phyloP scores from a whole-genome alignment of 2,888 invertebrate species.

The Dolichopus griseipennis region DNA sequence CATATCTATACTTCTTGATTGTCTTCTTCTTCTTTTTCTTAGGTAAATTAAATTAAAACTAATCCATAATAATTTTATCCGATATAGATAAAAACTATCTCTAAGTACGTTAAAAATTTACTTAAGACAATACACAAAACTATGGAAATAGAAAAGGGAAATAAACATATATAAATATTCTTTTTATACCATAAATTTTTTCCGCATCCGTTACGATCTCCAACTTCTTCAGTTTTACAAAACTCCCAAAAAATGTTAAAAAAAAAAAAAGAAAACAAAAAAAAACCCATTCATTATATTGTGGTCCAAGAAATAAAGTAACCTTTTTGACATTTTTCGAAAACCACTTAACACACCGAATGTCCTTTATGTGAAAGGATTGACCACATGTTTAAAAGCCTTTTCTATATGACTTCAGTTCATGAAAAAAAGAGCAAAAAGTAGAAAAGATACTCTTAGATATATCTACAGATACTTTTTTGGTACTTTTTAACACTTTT shows the following conservation, averaged over 20 bases:
- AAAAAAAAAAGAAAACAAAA: background rate
- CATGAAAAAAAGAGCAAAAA: too few species aligned
- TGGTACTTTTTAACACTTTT: too few species aligned
- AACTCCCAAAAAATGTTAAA: background rate
- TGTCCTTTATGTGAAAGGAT: constrained; percentile 9
- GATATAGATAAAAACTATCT: background rate
- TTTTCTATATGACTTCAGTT: background rate
- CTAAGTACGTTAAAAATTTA: background rate
- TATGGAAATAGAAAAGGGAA: background rate
- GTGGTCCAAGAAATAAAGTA: background rate
- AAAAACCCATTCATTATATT: constrained; percentile 7
- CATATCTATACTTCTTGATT: too few species aligned
- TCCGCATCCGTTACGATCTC: background rate
- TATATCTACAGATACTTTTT: too few species aligned
- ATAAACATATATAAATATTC: background rate
- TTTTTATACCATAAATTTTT: background rate
- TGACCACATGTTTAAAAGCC: constrained; percentile 2
- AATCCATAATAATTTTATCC: background rate
- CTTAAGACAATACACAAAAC: background rate
- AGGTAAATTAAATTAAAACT: background rate
- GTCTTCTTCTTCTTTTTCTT: background rate
- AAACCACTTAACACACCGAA: constrained; percentile 11
- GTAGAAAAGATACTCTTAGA: too few species aligned
- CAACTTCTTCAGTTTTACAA: background rate
- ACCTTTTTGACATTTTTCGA: constrained; percentile 5